These are phyloP conservation scores for Dryobota labecula DNA, from an alignment of 2,888 invertebrate species.

Conservation along the genomic window DNA sequence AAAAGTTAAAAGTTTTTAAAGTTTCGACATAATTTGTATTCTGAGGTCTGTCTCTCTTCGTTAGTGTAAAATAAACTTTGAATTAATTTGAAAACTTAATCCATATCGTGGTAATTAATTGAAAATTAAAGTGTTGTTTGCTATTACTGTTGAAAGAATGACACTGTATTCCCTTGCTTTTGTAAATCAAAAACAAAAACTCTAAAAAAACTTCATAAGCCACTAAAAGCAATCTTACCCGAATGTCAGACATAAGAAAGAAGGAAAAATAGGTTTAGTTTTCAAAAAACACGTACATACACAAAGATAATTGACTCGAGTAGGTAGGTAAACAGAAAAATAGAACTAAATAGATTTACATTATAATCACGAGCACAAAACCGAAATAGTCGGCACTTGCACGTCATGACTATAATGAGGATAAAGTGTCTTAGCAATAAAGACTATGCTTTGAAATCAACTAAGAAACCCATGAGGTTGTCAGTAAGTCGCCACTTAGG, in stretches of 20 bases:
- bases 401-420: too few relatives aligned
- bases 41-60: slow-evolving; percentile 8
- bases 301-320: too few relatives aligned
- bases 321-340: too few relatives aligned
- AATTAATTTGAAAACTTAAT: slow-evolving; percentile 10
- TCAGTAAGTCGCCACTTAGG: neutral
- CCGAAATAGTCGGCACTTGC: too few relatives aligned
- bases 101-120: slow-evolving; percentile 13
- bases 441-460: neutral
- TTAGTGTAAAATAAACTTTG: slow-evolving; percentile 42
- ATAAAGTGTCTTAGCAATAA: neutral
- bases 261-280: too few relatives aligned
- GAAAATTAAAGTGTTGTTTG: neutral
- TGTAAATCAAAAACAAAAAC: neutral
- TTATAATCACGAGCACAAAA: too few relatives aligned
- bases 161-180: neutral
- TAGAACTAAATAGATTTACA: too few relatives aligned
- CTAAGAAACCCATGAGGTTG: neutral
- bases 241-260: neutral
- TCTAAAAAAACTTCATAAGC: neutral
- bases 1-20: slow-evolving; percentile 5
- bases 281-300: too few relatives aligned
- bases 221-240: neutral
- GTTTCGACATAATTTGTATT: slow-evolving; percentile 26
- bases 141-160: neutral